A percentile compares a stretch with the other conserved stretches of the same genome.
These are phyloP conservation scores for Lanistes nyassanus DNA, from an alignment of 1,140 invertebrate species.

Conservation along the genomic window DNA sequence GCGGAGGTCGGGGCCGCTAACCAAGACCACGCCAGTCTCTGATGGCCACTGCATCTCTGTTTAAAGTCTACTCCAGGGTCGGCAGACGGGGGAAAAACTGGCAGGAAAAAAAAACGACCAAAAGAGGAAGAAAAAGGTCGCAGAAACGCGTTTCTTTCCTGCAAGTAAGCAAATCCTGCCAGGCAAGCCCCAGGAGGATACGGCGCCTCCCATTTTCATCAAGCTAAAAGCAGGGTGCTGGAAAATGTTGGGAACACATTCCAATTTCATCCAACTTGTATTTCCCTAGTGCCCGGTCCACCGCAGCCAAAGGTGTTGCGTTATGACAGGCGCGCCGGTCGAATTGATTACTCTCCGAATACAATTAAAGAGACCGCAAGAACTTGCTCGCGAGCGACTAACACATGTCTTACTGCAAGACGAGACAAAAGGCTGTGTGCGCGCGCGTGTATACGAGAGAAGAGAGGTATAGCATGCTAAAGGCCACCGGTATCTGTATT, in stretches of 20 bases:
- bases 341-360: constrained; percentile 28
- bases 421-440: too few relatives aligned
- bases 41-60: background rate
- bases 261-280: constrained; percentile 29
- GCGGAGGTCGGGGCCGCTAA: background rate
- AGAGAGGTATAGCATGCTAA: too few relatives aligned
- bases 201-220: constrained; percentile 7
- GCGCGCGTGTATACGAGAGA: too few relatives aligned
- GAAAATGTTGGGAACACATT: constrained; percentile 21
- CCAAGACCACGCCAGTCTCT: background rate
- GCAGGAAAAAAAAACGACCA: constrained; percentile 15
- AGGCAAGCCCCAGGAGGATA: background rate
- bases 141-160: background rate
- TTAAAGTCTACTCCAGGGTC: too few relatives aligned
- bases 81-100: constrained; percentile 33
- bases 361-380: constrained; percentile 21
- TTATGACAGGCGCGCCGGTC: constrained; percentile 25
- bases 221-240: constrained; percentile 21
- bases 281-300: constrained; percentile 23
- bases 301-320: constrained; percentile 6
- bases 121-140: constrained; percentile 29
- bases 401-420: too few relatives aligned
- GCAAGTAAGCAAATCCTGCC: background rate
- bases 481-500: too few relatives aligned
- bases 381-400: background rate